Conservation (phyloP, 2,113 vertebrate genomes). For the Tetrax tetrax region DNA sequence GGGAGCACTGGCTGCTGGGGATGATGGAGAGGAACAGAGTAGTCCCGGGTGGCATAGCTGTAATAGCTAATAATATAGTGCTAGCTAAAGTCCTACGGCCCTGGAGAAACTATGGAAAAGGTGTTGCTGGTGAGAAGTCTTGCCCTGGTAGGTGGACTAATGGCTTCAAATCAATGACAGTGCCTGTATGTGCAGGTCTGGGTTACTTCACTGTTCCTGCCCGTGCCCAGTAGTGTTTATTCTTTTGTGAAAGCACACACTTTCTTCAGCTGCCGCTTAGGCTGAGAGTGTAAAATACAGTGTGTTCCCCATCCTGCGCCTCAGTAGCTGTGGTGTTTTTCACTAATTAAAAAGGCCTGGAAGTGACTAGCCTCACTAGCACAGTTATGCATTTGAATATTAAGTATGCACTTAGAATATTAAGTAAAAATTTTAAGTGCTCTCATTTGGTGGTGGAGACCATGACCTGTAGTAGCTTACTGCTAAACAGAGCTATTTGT, state of each 20-base stretch:
- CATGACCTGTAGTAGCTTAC: not conserved
- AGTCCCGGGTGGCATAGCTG: not conserved
- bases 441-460: not conserved
- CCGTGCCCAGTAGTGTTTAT: not conserved
- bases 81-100: not conserved
- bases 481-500: not conserved
- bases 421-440: not conserved
- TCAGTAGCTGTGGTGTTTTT: not conserved
- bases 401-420: not conserved
- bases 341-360: not conserved
- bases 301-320: not conserved
- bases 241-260: not conserved
- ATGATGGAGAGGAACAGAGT: not conserved
- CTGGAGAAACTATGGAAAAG: not conserved
- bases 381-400: not conserved
- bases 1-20: not conserved
- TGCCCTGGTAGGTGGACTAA: not conserved
- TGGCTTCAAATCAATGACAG: not conserved
- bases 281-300: not conserved
- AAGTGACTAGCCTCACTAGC: not conserved
- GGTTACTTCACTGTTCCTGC: not conserved
- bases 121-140: not conserved
- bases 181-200: not conserved
- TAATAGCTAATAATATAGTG: too few species aligned
- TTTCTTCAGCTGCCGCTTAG: not conserved